A percentile compares a stretch with the other conserved stretches of the same genome.
Conservation (phyloP, 92 coral and sea anemone species). For the Phenganax subtilis region DNA sequence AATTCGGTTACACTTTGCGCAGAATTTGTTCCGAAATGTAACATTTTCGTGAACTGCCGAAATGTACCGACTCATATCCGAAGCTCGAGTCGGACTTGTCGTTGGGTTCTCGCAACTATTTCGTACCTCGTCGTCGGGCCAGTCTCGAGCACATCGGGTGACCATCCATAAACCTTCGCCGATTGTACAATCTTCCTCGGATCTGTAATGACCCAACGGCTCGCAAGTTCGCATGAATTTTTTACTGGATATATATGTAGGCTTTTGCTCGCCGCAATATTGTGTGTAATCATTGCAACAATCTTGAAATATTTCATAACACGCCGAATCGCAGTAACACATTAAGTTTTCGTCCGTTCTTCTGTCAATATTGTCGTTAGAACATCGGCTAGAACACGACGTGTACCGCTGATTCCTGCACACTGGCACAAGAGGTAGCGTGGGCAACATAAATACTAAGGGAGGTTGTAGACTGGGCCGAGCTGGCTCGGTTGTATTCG, state of each 20-base stretch:
- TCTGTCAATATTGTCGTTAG: too few species aligned
- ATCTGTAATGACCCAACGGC: background rate
- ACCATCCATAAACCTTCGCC: constrained; percentile 39
- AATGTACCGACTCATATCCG: constrained; percentile 2
- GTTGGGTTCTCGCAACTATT: constrained; percentile 26
- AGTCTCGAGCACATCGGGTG: constrained; percentile 36
- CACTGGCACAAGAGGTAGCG: too few species aligned
- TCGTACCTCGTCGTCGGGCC: constrained; percentile 36
- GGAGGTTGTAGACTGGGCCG: too few species aligned
- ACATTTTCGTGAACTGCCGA: constrained; percentile 8
- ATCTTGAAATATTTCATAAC: background rate
- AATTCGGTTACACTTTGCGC: too few species aligned
- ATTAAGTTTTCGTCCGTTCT: too few species aligned
- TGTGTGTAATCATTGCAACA: constrained; percentile 41
- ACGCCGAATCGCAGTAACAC: too few species aligned
- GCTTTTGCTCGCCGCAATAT: constrained; percentile 24
- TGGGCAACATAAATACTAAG: too few species aligned
- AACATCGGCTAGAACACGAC: too few species aligned
- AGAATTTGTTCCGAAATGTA: too few species aligned
- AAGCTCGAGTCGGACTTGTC: background rate
- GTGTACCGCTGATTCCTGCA: too few species aligned
- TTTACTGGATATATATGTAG: constrained; percentile 5
- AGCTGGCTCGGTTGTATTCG: too few species aligned
- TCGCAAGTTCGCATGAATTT: constrained; percentile 23
- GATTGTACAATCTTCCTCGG: background rate